These are phyloP conservation scores for Hepsetus odoe DNA, from an alignment of 2,113 vertebrate species.

Conservation along the genomic window DNA sequence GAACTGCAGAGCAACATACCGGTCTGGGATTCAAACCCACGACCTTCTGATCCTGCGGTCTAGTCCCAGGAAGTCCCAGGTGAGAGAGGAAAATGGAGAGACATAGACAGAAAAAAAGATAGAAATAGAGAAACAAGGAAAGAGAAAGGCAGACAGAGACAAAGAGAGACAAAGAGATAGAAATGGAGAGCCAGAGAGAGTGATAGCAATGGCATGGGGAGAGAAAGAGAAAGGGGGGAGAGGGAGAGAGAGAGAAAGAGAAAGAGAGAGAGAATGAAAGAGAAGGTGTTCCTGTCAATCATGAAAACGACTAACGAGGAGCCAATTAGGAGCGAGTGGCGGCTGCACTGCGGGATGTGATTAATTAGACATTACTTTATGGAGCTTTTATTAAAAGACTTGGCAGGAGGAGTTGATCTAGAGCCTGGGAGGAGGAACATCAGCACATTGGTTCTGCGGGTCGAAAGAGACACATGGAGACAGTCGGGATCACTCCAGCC, in stretches of 20 bases:
- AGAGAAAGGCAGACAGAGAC: not conserved
- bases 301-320: constrained; percentile 51
- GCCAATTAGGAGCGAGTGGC: constrained; percentile 66
- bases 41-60: too few species aligned
- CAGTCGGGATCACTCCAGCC: constrained; percentile 27
- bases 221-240: too few species aligned
- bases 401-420: constrained; percentile 54
- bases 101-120: not conserved
- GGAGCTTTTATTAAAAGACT: constrained; percentile 61
- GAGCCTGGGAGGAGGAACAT: constrained; percentile 10
- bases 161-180: not conserved
- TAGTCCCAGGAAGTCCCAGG: too few species aligned
- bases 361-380: constrained; percentile 58
- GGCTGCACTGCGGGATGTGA: constrained; percentile 47
- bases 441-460: not conserved
- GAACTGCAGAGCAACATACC: too few species aligned
- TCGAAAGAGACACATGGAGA: not conserved
- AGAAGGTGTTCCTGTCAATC: constrained; percentile 56
- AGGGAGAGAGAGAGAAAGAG: too few species aligned
- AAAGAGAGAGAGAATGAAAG: not conserved
- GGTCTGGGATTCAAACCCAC: too few species aligned
- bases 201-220: not conserved
- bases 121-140: not conserved
- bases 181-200: not conserved
- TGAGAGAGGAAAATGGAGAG: not conserved